A percentile compares a stretch with the other conserved stretches of the same genome.
These are phyloP conservation scores for Aleiodes testaceus DNA, from an alignment of 2,888 invertebrate genomes.

Conservation along the genomic window DNA sequence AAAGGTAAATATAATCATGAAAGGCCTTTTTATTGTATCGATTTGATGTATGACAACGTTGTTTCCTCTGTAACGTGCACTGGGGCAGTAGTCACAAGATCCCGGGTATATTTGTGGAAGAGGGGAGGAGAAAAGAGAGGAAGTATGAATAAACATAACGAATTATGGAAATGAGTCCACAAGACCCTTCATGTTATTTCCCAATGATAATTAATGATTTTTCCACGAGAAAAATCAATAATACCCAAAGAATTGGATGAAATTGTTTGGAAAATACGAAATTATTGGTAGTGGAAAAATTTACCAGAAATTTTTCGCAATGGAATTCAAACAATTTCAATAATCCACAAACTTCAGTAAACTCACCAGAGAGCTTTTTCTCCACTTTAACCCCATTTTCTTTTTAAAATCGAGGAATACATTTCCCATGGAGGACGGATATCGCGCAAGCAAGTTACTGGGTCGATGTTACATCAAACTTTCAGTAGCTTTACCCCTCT, in stretches of 20 bases:
- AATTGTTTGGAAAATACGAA: too few species aligned
- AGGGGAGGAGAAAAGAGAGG: background rate
- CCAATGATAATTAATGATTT: too few species aligned
- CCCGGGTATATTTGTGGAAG: background rate
- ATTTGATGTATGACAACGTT: background rate
- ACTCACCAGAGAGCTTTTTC: background rate
- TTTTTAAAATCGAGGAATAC: background rate
- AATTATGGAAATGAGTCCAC: too few species aligned
- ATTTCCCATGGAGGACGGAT: slow-evolving; percentile 1
- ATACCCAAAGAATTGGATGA: too few species aligned
- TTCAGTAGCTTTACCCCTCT: slow-evolving; percentile 50
- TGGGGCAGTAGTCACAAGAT: slow-evolving; percentile 10
- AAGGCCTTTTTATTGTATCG: slow-evolving; percentile 30
- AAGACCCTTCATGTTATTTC: too few species aligned
- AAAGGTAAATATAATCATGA: slow-evolving; percentile 78
- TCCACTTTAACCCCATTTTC: background rate
- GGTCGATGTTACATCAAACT: slow-evolving; percentile 49
- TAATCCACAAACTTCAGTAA: background rate
- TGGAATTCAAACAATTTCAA: background rate
- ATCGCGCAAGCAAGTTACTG: slow-evolving; percentile 12
- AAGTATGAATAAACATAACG: background rate
- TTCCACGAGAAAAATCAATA: too few species aligned
- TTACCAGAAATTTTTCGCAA: background rate
- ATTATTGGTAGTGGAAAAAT: too few species aligned
- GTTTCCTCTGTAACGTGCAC: background rate